These are phyloP conservation scores for Balaenoptera acutorostrata DNA, from an alignment of 2,113 vertebrate species.

Conservation along the genomic window DNA sequence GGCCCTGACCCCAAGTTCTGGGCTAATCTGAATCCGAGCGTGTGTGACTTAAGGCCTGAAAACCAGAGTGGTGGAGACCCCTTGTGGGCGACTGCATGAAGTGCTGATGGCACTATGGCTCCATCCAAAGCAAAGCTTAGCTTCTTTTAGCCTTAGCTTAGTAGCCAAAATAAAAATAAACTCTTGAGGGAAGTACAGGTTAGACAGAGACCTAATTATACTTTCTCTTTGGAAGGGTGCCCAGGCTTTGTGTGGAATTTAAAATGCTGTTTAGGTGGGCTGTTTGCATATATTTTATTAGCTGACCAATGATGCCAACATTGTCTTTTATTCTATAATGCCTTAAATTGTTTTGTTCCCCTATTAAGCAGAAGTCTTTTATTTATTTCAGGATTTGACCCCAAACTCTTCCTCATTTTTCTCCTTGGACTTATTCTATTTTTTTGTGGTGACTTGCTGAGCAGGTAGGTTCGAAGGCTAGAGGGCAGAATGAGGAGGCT, in stretches of 20 bases:
- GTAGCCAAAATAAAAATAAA: background rate
- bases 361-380: constrained; percentile 1
- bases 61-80: constrained; percentile 41
- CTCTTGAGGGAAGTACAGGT: background rate
- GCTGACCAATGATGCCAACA: background rate
- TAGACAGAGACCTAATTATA: constrained; percentile 18
- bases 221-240: background rate
- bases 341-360: constrained; percentile 4
- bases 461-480: constrained; percentile 84
- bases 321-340: constrained; percentile 31
- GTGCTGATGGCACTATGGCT: background rate
- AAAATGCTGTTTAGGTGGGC: background rate
- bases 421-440: constrained; percentile 89
- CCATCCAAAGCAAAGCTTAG: background rate
- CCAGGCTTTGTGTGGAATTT: background rate
- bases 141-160: background rate
- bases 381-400: constrained; percentile 88
- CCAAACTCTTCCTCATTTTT: constrained; percentile 90
- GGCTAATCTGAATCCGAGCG: background rate
- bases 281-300: constrained; percentile 39
- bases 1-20: background rate
- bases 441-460: constrained; percentile 89
- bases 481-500: background rate
- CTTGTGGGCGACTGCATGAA: constrained; percentile 31
- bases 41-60: background rate